These are phyloP conservation scores for Diplolepis rosae DNA, from an alignment of 2,888 invertebrate species.

Conservation along the genomic window DNA sequence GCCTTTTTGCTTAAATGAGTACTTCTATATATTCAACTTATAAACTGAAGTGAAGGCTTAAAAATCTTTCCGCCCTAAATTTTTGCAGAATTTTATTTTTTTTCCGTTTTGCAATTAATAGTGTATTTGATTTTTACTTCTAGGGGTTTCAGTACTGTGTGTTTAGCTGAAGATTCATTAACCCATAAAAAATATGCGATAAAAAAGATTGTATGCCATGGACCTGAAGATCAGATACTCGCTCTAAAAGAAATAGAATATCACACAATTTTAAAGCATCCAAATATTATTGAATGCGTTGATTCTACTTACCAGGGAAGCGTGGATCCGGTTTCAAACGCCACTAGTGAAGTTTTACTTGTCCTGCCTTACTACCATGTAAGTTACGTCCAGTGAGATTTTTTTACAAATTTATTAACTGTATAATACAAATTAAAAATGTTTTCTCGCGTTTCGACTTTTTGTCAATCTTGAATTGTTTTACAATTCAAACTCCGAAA, in stretches of 20 bases:
- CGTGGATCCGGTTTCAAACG: slow-evolving; percentile 80
- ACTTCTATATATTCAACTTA: background rate
- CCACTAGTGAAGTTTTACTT: slow-evolving; percentile 83
- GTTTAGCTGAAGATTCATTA: slow-evolving; percentile 81
- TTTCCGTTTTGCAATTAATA: background rate
- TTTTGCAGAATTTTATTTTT: background rate
- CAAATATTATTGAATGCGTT: slow-evolving; percentile 83
- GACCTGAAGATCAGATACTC: slow-evolving; percentile 82
- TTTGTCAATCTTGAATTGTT: too few species aligned
- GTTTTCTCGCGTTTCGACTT: too few species aligned
- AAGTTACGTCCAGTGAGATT: slow-evolving; percentile 47
- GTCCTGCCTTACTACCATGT: slow-evolving; percentile 85
- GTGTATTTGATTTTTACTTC: slow-evolving; percentile 55
- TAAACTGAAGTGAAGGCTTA: background rate
- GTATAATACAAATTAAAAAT: slow-evolving; percentile 1
- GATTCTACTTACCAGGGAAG: slow-evolving; percentile 80
- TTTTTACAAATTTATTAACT: background rate
- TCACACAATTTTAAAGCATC: slow-evolving; percentile 81
- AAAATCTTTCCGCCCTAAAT: background rate
- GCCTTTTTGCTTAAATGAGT: background rate
- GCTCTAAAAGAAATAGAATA: slow-evolving; percentile 85
- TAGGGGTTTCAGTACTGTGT: slow-evolving; percentile 89
- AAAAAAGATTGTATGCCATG: slow-evolving; percentile 88
- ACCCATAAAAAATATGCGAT: slow-evolving; percentile 83
- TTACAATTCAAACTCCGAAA: too few species aligned